phyloP scores from a whole-genome alignment of 1,140 invertebrate species.

The Drosophila jambulina region DNA sequence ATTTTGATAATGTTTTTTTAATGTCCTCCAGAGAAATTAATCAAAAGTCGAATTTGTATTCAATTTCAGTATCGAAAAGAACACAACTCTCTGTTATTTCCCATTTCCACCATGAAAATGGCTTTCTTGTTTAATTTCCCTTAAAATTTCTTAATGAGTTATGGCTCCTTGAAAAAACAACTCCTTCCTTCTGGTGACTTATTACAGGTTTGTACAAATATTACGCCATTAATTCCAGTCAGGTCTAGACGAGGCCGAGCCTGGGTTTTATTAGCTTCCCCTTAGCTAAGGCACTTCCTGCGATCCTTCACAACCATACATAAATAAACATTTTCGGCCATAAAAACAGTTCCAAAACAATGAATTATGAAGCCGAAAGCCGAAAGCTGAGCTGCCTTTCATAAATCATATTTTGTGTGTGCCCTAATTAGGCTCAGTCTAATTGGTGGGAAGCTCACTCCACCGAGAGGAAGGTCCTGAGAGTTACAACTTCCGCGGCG shows the following conservation, averaged over 20 bases:
- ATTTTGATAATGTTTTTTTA: too few relatives aligned
- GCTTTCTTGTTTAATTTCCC: background rate
- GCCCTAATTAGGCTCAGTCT: slow-evolving; percentile 64
- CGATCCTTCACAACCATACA: slow-evolving; percentile 7
- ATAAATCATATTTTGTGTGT: slow-evolving; percentile 67
- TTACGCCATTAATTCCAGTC: slow-evolving; percentile 8
- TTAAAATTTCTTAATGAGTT: slow-evolving; percentile 3
- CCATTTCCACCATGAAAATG: background rate
- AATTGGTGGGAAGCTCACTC: slow-evolving; percentile 38
- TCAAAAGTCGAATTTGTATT: background rate
- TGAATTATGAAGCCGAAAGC: slow-evolving; percentile 25
- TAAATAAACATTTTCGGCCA: slow-evolving; percentile 44
- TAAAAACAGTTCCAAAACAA: slow-evolving; percentile 32
- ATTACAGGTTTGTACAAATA: slow-evolving; percentile 10
- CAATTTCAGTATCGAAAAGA: too few relatives aligned
- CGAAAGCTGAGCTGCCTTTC: slow-evolving; percentile 27
- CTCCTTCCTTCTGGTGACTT: slow-evolving; percentile 1
- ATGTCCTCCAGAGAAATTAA: background rate
- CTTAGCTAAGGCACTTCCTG: background rate
- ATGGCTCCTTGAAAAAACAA: background rate
- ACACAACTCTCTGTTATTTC: background rate
- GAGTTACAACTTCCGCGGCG: slow-evolving; percentile 51
- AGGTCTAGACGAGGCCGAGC: slow-evolving; percentile 31
- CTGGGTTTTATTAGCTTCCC: slow-evolving; percentile 7
- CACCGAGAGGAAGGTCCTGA: slow-evolving; percentile 19